Evolutionary conservation across 2,797 vertebrate genomes (phyloP).

Genomic region (Liparis tanakae): DNA sequence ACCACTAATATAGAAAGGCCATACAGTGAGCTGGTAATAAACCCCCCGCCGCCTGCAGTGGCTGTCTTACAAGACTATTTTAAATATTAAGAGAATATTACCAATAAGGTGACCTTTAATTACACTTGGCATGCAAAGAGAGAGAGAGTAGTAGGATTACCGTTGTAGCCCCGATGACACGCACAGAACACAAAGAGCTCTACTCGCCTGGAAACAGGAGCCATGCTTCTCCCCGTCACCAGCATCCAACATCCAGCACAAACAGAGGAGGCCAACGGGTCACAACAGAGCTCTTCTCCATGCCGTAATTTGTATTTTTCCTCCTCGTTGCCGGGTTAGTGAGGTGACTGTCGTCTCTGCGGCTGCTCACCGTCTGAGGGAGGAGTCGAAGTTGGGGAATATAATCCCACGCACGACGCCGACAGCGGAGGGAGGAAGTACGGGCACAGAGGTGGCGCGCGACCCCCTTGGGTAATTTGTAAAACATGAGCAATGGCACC

Average conservation of each 20-base stretch:
- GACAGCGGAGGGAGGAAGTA: constrained; percentile 70
- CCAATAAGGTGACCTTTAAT: constrained; percentile 74
- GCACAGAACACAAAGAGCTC: constrained; percentile 22
- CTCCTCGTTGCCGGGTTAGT: constrained; percentile 51
- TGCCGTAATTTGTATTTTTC: constrained; percentile 66
- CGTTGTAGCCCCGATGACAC: constrained; percentile 28
- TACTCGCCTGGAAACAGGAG: constrained; percentile 28
- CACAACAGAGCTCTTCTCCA: constrained; percentile 27
- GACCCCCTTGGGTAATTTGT: constrained; percentile 82
- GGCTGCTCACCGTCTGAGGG: constrained; percentile 58
- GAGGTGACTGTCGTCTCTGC: constrained; percentile 60
- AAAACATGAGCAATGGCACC: constrained; percentile 85
- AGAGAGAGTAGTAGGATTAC: constrained; percentile 41
- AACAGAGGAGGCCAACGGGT: constrained; percentile 47
- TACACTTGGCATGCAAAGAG: constrained; percentile 69
- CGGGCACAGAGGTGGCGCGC: constrained; percentile 79
- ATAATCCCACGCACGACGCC: constrained; percentile 81
- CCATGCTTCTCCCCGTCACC: constrained; percentile 19
- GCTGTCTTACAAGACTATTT: constrained; percentile 50
- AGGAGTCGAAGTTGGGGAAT: constrained; percentile 52
- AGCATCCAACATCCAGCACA: constrained; percentile 40
- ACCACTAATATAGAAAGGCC: constrained; percentile 52
- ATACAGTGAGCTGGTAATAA: constrained; percentile 62
- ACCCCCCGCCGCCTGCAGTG: constrained; percentile 45
- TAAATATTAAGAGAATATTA: constrained; percentile 66